A percentile compares a stretch with the other conserved stretches of the same genome.
These are phyloP conservation scores for Cavia aperea DNA, from an alignment of 2,113 vertebrate species.

Conservation along the genomic window DNA sequence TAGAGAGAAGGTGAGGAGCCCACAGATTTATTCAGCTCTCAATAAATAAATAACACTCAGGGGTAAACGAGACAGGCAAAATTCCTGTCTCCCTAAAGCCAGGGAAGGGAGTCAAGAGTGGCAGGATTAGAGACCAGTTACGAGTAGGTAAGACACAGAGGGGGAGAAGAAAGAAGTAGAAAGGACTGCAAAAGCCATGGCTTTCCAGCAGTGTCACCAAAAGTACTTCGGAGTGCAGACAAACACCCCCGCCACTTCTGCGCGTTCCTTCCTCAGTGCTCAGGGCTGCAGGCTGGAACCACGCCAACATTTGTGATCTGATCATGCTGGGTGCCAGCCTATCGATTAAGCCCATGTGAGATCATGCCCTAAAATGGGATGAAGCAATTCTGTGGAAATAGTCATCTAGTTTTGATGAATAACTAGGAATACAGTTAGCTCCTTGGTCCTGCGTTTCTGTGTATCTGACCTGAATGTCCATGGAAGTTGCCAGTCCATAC, in stretches of 20 bases:
- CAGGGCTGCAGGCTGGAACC: neutral
- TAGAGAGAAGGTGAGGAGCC: neutral
- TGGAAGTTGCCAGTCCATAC: neutral
- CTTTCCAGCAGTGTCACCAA: neutral
- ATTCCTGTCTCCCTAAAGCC: neutral
- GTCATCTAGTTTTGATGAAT: neutral
- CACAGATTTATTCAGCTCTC: neutral
- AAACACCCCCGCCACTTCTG: neutral
- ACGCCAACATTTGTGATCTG: neutral
- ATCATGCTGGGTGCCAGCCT: fast-evolving
- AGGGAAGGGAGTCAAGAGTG: neutral
- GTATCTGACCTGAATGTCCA: neutral
- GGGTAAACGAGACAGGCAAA: neutral
- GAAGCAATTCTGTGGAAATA: neutral
- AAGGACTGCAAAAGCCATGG: neutral
- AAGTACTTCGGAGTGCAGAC: neutral
- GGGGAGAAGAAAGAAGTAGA: neutral
- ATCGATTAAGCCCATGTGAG: neutral
- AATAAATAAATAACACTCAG: neutral
- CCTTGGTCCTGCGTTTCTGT: neutral
- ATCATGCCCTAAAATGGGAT: neutral
- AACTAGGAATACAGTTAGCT: neutral
- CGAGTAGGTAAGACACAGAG: fast-evolving
- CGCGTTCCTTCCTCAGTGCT: neutral
- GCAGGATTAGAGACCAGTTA: neutral